Percentiles rank a stretch among this genome's conserved stretches.
Evolutionary conservation across 2,888 invertebrate species (phyloP).

Genomic region (Agriopis marginaria): DNA sequence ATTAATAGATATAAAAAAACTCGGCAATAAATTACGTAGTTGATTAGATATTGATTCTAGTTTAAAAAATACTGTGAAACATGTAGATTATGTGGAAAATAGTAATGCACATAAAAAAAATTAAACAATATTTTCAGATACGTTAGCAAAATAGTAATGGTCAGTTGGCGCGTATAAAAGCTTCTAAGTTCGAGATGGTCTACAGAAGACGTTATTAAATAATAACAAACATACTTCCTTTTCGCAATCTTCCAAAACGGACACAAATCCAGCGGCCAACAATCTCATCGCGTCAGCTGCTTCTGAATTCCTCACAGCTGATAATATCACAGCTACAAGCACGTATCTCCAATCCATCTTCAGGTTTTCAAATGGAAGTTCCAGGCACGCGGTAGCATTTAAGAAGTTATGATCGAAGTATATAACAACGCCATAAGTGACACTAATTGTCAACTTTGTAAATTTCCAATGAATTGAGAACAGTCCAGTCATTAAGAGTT

Average conservation of each 20-base stretch:
- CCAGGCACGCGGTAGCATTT: slow-evolving; percentile 1
- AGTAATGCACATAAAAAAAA: too few relatives aligned
- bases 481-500: background rate
- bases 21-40: too few relatives aligned
- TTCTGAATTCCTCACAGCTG: slow-evolving; percentile 42
- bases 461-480: slow-evolving; percentile 5
- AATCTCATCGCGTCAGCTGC: slow-evolving; percentile 63
- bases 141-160: background rate
- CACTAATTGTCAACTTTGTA: slow-evolving; percentile 3
- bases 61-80: too few relatives aligned
- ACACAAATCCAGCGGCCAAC: slow-evolving; percentile 66
- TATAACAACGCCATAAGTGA: background rate
- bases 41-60: too few relatives aligned
- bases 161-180: background rate
- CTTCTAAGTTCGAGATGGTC: background rate
- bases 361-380: slow-evolving; percentile 17
- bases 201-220: too few relatives aligned
- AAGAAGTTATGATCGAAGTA: background rate
- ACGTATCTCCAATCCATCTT: slow-evolving; percentile 30
- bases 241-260: slow-evolving; percentile 66
- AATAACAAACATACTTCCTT: slow-evolving; percentile 57
- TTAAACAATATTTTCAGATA: too few relatives aligned
- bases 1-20: too few relatives aligned
- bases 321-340: slow-evolving; percentile 43
- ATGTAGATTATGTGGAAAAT: too few relatives aligned